Evolutionary conservation across 2,797 vertebrate species (phyloP).

Genomic region (Sebastes ruberrimus): DNA sequence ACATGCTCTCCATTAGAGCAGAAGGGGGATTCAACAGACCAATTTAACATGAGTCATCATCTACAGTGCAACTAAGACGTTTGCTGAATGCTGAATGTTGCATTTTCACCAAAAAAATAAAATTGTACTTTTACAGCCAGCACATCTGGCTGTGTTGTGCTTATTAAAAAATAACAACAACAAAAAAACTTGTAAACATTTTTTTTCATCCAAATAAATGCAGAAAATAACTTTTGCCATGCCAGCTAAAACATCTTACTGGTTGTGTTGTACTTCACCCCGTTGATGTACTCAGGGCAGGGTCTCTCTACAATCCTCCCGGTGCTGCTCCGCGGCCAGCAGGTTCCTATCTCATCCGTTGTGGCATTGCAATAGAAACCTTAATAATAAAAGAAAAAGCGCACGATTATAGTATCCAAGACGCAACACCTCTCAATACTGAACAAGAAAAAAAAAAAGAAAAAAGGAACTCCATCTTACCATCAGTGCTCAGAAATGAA

Average conservation of each 20-base stretch:
- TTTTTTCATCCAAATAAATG: neutral
- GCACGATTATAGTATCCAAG: neutral
- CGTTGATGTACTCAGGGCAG: conserved; percentile 96
- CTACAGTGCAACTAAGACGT: neutral
- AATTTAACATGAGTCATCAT: neutral
- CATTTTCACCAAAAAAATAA: neutral
- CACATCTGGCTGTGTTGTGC: neutral
- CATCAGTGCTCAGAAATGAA: conserved; percentile 83
- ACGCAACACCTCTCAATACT: neutral
- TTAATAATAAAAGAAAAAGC: conserved; percentile 35
- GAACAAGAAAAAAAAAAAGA: neutral
- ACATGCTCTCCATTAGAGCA: conserved; percentile 2
- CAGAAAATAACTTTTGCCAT: conserved; percentile 20
- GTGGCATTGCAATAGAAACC: conserved; percentile 93
- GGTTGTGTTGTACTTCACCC: conserved; percentile 96
- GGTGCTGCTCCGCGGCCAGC: conserved; percentile 92
- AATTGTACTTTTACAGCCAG: neutral
- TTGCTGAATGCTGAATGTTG: neutral
- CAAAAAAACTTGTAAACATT: too few relatives aligned
- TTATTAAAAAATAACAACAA: neutral
- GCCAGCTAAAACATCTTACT: conserved; percentile 81
- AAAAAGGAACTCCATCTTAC: conserved; percentile 78
- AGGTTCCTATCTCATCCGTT: conserved; percentile 96
- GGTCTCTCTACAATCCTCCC: conserved; percentile 93
- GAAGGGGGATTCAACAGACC: neutral